Percentiles rank a stretch among this genome's conserved stretches.
These are phyloP conservation scores for Andrena flavipes DNA, from an alignment of 2,888 invertebrate genomes.

Conservation along the genomic window DNA sequence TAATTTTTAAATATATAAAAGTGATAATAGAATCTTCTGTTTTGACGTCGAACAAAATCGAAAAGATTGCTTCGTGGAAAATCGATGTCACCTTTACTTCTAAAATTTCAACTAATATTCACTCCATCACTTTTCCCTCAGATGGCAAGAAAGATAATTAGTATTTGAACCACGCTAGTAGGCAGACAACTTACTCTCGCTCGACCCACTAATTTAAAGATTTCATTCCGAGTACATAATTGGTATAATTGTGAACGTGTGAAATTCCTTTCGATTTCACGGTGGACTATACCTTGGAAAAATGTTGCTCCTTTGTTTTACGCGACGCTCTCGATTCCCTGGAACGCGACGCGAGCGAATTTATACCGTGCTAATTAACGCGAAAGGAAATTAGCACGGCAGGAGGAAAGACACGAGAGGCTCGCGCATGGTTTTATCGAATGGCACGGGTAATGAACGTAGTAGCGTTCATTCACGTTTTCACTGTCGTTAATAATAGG, in stretches of 20 bases:
- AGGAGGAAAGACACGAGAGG: slow-evolving; percentile 2
- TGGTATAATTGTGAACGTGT: neutral
- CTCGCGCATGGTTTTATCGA: slow-evolving; percentile 12
- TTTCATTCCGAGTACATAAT: slow-evolving; percentile 17
- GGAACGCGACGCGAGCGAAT: slow-evolving; percentile 8
- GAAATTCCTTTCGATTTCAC: slow-evolving; percentile 16
- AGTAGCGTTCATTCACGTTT: neutral
- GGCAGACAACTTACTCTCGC: neutral
- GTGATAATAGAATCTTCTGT: too few relatives aligned
- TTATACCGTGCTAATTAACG: slow-evolving; percentile 36
- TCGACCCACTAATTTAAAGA: slow-evolving; percentile 25
- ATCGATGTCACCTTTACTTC: neutral
- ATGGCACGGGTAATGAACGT: neutral
- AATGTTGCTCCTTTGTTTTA: neutral
- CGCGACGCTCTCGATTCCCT: neutral
- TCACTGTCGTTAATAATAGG: slow-evolving; percentile 2
- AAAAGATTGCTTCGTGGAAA: neutral
- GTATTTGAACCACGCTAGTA: slow-evolving; percentile 27
- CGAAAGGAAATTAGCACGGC: slow-evolving; percentile 4
- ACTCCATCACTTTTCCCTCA: neutral
- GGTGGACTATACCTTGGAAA: slow-evolving; percentile 3
- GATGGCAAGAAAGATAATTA: slow-evolving; percentile 17
- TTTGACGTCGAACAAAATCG: too few relatives aligned
- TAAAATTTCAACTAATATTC: neutral
- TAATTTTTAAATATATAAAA: too few relatives aligned